These are phyloP conservation scores for Coptodon rendalli DNA, from an alignment of 2,113 vertebrate species.

Conservation along the genomic window DNA sequence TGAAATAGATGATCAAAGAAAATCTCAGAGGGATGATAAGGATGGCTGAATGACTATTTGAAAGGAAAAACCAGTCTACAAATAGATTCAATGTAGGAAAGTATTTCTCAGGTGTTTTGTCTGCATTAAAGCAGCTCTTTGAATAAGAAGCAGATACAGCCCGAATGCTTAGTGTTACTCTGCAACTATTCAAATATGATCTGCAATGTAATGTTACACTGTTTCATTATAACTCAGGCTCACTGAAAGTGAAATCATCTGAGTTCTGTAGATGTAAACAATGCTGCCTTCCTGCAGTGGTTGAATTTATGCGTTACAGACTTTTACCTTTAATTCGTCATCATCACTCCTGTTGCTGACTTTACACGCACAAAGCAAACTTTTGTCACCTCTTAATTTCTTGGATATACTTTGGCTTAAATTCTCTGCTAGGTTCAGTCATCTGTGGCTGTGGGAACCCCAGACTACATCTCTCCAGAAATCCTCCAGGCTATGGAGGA, in stretches of 20 bases:
- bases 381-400: neutral
- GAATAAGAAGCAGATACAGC: neutral
- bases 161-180: neutral
- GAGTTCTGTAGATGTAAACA: neutral
- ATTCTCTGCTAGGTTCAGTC: conserved; percentile 84
- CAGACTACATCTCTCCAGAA: conserved; percentile 98
- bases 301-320: neutral
- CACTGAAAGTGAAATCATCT: neutral
- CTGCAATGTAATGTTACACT: neutral
- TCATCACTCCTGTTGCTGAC: neutral
- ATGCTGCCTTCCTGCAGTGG: neutral
- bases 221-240: neutral
- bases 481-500: conserved; percentile 99
- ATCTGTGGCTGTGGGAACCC: conserved; percentile 96
- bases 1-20: conserved; percentile 7
- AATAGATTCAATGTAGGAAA: neutral
- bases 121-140: neutral
- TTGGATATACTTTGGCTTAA: neutral
- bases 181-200: neutral
- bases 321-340: neutral
- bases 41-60: neutral
- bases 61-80: neutral
- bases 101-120: neutral
- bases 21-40: neutral
- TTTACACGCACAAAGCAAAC: neutral